Evolutionary conservation across 1,140 invertebrate genomes (phyloP).

Genomic region (Halesus radiatus): DNA sequence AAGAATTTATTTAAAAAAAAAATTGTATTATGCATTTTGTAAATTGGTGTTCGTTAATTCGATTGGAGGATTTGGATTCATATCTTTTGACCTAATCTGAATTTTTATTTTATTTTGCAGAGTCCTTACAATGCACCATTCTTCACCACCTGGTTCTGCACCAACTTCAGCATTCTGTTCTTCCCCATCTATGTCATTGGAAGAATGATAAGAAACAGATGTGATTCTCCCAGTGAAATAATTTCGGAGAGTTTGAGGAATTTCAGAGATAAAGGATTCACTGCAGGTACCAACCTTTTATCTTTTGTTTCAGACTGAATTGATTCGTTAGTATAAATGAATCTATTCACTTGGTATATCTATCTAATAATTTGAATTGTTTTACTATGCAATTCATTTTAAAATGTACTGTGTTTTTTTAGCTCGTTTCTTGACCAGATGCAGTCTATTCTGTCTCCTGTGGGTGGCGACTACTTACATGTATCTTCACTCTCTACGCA

Average conservation of each 20-base stretch:
- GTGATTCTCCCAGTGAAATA: constrained; percentile 81
- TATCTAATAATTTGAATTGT: too few species aligned
- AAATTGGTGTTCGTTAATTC: too few species aligned
- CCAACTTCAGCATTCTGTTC: constrained; percentile 92
- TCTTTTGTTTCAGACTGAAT: not conserved
- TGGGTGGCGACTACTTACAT: constrained; percentile 95
- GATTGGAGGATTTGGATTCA: too few species aligned
- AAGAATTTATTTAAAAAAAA: too few species aligned
- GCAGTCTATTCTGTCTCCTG: constrained; percentile 88
- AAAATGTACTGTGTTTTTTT: too few species aligned
- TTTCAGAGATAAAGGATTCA: constrained; percentile 90
- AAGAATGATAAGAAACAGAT: constrained; percentile 78
- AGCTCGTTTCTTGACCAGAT: constrained; percentile 88
- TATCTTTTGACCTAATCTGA: too few species aligned
- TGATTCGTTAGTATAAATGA: too few species aligned
- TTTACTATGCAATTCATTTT: too few species aligned
- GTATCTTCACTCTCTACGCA: constrained; percentile 88
- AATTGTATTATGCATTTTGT: too few species aligned
- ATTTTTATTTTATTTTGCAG: constrained; percentile 64
- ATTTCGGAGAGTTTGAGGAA: constrained; percentile 84
- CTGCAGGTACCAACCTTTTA: constrained; percentile 74
- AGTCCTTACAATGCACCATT: constrained; percentile 88
- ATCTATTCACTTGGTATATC: too few species aligned
- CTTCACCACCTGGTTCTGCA: constrained; percentile 95
- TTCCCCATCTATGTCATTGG: constrained; percentile 90